These are phyloP conservation scores for Drosophila demipolita DNA, from an alignment of 2,888 invertebrate genomes.

Conservation along the genomic window DNA sequence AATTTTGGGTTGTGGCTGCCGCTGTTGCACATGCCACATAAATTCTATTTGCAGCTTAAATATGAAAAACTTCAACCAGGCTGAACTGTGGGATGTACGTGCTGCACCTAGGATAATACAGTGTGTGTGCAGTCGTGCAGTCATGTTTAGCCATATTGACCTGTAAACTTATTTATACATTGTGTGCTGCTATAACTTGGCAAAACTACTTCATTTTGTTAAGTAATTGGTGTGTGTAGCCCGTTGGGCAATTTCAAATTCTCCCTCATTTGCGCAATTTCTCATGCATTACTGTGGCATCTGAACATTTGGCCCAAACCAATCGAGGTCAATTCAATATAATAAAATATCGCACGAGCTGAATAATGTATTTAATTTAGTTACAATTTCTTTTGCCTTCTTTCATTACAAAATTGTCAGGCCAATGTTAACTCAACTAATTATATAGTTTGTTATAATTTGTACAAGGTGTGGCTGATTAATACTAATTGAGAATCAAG, in stretches of 20 bases:
- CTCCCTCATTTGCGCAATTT: slow-evolving; percentile 2
- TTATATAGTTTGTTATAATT: slow-evolving; percentile 19
- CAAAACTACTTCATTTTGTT: slow-evolving; percentile 55
- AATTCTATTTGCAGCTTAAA: slow-evolving; percentile 59
- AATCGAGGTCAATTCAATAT: slow-evolving; percentile 42
- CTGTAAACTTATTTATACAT: slow-evolving; percentile 24
- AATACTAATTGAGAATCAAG: background rate
- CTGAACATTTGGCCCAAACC: background rate
- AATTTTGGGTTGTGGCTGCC: background rate
- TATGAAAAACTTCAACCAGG: slow-evolving; percentile 54
- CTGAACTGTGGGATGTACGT: slow-evolving; percentile 23
- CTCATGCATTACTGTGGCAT: slow-evolving; percentile 2
- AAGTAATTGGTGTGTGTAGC: slow-evolving; percentile 47
- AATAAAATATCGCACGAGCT: slow-evolving; percentile 29
- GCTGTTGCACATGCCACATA: slow-evolving; percentile 42
- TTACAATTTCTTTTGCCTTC: slow-evolving; percentile 13
- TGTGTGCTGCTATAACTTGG: slow-evolving; percentile 47
- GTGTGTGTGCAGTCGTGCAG: slow-evolving; percentile 17
- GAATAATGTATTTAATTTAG: slow-evolving; percentile 10
- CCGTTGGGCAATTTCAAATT: background rate
- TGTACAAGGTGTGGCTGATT: background rate
- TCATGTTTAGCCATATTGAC: slow-evolving; percentile 36
- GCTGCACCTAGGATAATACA: slow-evolving; percentile 2
- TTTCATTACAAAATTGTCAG: slow-evolving; percentile 1
- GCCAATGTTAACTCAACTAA: slow-evolving; percentile 21